Evolutionary conservation across 2,797 vertebrate species (phyloP), one percentile per base, ranked within the genome.

Genomic region (Crossoptilon crossoptilon): DNA sequence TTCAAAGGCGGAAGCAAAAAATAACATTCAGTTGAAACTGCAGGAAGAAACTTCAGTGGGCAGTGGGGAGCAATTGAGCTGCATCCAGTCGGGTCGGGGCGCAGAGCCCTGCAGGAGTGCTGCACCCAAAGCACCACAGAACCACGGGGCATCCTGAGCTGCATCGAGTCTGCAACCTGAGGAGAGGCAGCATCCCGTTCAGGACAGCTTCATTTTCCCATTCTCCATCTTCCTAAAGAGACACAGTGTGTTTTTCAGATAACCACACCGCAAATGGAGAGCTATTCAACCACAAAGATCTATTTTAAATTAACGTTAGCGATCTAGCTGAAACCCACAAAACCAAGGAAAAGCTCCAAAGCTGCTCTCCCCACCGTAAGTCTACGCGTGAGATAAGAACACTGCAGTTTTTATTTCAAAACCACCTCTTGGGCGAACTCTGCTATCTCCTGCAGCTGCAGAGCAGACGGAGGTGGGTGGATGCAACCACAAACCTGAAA

Each of bases 401-500:
- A 33, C 37, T 86, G 79, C 83, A 53, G 29, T 81, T 79, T 44
- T 86, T 70, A 67, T 60, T 37, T 33, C 33, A 70, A 89, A 37
- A 29, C 67, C 87, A 67, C 48, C 71, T 77, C 88, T 74, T 1
- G 10, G 87, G 84, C 5, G 6, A 93, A 84, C 89, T 74, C 89
- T 88, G 4, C 17, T 79, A 86, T 84, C 96, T 92, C 75, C 43
- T 63, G 68, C 84, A 96, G 96, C 96, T 93, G 89, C 92, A 90
- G 83, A 53, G 49, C 68, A 93, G 74, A 39, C 64, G 1, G 22
- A 94, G 91, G 96, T 96, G 96, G 95, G 94, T 64, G 94, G 94
- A 91, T 90, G 74, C 83, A 95, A 96, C 94, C 95, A 94, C 94
- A 96, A 93, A 95, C 94, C 93, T 89, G 87, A 92, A 93, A 92